Evolutionary conservation across 1,140 invertebrate species (phyloP), one percentile per base, ranked within the genome.

Genomic region (Rhizoglyphus robini): DNA sequence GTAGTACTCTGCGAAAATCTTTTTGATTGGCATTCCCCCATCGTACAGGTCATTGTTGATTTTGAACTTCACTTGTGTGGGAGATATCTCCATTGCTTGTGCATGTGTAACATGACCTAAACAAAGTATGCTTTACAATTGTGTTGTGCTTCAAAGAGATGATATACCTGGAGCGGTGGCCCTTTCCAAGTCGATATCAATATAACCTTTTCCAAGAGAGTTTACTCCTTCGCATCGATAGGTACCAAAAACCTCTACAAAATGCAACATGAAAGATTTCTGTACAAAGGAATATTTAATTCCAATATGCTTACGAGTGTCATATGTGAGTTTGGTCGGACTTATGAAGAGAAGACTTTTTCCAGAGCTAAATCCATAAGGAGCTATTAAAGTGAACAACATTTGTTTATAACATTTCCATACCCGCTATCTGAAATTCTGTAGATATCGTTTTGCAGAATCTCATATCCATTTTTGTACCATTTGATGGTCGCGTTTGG

Each of bases 401-500:
- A n/a, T n/a, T n/a, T n/a, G n/a, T n/a, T n/a, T n/a, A n/a, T n/a
- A n/a, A n/a, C n/a, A n/a, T n/a, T n/a, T 29, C 15, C 58, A 20
- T 34, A 5, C 1, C 4, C 46, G 3, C 13, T 20, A 23, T 49
- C 13, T 15, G n/a, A 13, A 25, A 4, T 1, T 11, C 27, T 13
- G 41, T 64, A 64, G 23, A 64, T 27, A 48, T 48, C 41, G 30
- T 48, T 64, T 2, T 32, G 4, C 49, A 75, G 71, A 4, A 77
- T 68, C 8, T 74, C 69, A 51, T 72, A 65, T 15, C 74, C 74
- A 25, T 75, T 77, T 60, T 79, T 81, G 71, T 79, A 82, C 90
- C 90, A 94, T 67, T 82, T 81, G 67, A 93, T 88, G 1, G 90
- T 92, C 0, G 91, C 90, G 74, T 94, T 93, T 0, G 91, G 91